phyloP scores from a whole-genome alignment of 2,888 invertebrate species.

The Neelides folsomi region DNA sequence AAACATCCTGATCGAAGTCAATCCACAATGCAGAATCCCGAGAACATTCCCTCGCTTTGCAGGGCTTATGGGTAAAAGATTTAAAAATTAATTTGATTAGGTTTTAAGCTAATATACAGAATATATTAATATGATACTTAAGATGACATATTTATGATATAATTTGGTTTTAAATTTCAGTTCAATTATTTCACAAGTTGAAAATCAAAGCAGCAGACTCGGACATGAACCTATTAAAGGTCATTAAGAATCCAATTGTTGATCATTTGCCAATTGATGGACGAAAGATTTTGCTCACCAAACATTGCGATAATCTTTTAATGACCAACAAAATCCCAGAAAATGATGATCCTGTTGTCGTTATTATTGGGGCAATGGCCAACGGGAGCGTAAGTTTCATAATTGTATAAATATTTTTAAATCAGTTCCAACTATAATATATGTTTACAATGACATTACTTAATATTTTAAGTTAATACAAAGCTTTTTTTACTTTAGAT shows the following conservation, averaged over 20 bases:
- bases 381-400: constrained; percentile 63
- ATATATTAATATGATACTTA: no score
- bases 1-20: constrained; percentile 86
- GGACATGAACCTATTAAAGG: constrained; percentile 77
- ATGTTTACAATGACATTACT: not conserved
- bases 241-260: constrained; percentile 90
- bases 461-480: constrained; percentile 1
- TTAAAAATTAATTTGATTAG: no score
- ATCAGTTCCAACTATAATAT: not conserved
- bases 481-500: constrained; percentile 40
- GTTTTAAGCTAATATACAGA: no score
- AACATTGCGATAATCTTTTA: constrained; percentile 58
- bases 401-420: not conserved
- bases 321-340: constrained; percentile 67
- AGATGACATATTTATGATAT: not conserved
- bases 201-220: constrained; percentile 81
- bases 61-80: constrained; percentile 93
- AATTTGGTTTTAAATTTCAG: constrained; percentile 47
- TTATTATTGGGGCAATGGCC: constrained; percentile 96
- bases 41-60: constrained; percentile 93
- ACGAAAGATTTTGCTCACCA: constrained; percentile 77
- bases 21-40: constrained; percentile 93
- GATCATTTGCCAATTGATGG: constrained; percentile 91
- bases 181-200: constrained; percentile 90
- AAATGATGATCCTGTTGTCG: constrained; percentile 65